Percentiles rank a stretch among this genome's conserved stretches.
Evolutionary conservation across 64 coral and sea anemone species (phyloP).

Genomic region (Pachyseris speciosa): DNA sequence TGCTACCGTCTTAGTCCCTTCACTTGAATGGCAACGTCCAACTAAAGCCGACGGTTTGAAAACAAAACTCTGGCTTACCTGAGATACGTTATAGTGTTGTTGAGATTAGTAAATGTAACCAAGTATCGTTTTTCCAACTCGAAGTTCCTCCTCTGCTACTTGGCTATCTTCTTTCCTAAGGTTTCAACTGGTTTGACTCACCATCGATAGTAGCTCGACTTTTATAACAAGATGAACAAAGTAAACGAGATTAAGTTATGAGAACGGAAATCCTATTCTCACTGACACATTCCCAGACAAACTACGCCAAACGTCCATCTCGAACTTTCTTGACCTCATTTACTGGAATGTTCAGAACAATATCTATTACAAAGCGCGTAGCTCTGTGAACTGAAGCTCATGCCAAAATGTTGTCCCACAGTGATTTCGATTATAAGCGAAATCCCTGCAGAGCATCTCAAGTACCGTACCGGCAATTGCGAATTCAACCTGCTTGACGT

Average conservation of each 20-base stretch:
- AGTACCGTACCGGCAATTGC: not conserved
- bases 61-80: not conserved
- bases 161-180: not conserved
- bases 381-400: not conserved
- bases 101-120: not conserved
- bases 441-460: not conserved
- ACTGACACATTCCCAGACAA: constrained; percentile 18
- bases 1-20: no score
- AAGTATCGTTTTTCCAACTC: not conserved
- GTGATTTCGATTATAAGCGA: not conserved
- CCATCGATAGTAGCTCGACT: not conserved
- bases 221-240: not conserved
- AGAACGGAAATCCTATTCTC: constrained; percentile 2
- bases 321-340: constrained; percentile 27
- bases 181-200: not conserved
- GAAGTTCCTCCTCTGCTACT: not conserved
- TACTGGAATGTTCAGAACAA: not conserved
- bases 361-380: not conserved
- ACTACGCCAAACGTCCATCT: not conserved
- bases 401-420: no score
- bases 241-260: not conserved
- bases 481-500: not conserved
- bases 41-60: not conserved
- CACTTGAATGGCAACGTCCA: no score
- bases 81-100: not conserved